Evolutionary conservation across 2,888 invertebrate genomes (phyloP).

Genomic region (Coecobrya sp.): DNA sequence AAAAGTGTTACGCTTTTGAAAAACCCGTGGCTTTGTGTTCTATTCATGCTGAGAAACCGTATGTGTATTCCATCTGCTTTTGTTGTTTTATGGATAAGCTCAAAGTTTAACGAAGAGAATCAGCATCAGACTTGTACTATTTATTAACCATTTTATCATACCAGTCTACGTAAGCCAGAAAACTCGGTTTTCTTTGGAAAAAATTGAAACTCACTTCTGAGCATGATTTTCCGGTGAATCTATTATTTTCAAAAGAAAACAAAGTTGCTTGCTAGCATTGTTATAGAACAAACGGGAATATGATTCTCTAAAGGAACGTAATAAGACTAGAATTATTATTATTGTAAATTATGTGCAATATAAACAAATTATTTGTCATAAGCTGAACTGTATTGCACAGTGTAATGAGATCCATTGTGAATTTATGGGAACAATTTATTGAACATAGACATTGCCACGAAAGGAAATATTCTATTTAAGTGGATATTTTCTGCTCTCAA

Average conservation of each 20-base stretch:
- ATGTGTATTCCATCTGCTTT: not conserved
- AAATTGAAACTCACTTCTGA: not conserved
- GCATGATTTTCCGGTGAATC: not conserved
- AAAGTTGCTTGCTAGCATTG: not conserved
- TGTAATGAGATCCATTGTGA: too few species aligned
- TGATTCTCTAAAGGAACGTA: not conserved
- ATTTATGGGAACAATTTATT: too few species aligned
- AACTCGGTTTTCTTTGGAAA: not conserved
- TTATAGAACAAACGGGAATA: not conserved
- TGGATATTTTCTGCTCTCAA: conserved; percentile 4
- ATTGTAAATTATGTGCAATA: too few species aligned
- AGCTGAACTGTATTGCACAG: too few species aligned
- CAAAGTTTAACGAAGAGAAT: not conserved
- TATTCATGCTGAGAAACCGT: conserved; percentile 9
- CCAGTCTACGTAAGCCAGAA: not conserved
- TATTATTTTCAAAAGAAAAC: conserved; percentile 19
- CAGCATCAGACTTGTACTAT: not conserved
- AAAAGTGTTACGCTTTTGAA: not conserved
- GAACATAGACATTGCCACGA: too few species aligned
- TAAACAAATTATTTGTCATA: too few species aligned
- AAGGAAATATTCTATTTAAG: too few species aligned
- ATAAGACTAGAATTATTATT: not conserved
- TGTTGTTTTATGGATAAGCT: conserved; percentile 28
- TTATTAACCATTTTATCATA: conserved; percentile 8
- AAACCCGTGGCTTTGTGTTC: not conserved